phyloP scores from a whole-genome alignment of 2,888 invertebrate species.

The Hyalella azteca region DNA sequence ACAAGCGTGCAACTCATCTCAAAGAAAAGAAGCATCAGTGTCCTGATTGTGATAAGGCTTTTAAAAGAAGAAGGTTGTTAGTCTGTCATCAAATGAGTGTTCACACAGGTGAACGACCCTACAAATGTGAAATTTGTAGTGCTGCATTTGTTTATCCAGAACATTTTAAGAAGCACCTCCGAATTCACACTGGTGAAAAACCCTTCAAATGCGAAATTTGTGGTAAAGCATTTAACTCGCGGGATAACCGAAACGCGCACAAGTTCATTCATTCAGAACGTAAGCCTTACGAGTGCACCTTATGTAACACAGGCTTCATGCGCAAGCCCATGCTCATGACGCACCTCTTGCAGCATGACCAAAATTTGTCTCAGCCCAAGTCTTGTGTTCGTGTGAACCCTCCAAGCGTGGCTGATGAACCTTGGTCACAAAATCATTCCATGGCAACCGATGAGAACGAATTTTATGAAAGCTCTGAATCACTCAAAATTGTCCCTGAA shows the following conservation, averaged over 20 bases:
- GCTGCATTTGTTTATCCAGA: constrained; percentile 58
- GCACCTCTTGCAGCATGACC: constrained; percentile 51
- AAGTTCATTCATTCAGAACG: constrained; percentile 59
- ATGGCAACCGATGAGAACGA: background rate
- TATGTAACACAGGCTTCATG: constrained; percentile 58
- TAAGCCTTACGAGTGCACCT: constrained; percentile 58
- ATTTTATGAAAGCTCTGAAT: constrained; percentile 26
- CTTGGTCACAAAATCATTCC: background rate
- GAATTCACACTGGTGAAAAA: constrained; percentile 59
- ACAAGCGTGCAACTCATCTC: constrained; percentile 78
- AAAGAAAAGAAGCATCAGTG: constrained; percentile 68
- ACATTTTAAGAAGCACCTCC: constrained; percentile 58
- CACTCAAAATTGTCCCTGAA: constrained; percentile 44
- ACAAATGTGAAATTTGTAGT: constrained; percentile 54
- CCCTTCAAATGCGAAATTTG: constrained; percentile 68
- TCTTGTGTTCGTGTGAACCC: constrained; percentile 54
- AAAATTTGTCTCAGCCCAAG: constrained; percentile 44
- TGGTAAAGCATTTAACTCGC: constrained; percentile 81
- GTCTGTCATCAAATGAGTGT: constrained; percentile 63
- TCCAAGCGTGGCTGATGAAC: constrained; percentile 49
- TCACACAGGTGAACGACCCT: constrained; percentile 58
- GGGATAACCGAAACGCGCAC: constrained; percentile 70
- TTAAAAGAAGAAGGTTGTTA: constrained; percentile 57
- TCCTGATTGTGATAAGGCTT: constrained; percentile 55
- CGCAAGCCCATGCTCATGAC: constrained; percentile 56